These are phyloP conservation scores for Apostichopus parvimensis DNA, from an alignment of 35 echinoderm and acorn worm species.

Conservation along the genomic window DNA sequence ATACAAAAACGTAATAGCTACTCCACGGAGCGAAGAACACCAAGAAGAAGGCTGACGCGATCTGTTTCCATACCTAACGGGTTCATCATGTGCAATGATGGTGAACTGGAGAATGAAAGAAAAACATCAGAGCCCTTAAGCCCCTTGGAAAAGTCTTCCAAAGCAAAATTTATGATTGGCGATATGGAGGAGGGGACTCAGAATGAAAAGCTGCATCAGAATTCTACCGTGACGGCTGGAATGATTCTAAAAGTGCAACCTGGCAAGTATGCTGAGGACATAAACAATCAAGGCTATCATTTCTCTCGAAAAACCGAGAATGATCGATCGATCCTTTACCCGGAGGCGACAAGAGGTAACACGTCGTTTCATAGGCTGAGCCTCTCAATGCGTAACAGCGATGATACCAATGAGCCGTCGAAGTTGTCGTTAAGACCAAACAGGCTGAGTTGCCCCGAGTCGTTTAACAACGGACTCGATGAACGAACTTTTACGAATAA, in stretches of 20 bases:
- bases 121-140: neutral
- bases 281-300: constrained; percentile 20
- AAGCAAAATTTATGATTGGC: constrained; percentile 32
- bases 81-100: neutral
- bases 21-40: neutral
- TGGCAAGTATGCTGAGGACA: constrained; percentile 17
- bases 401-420: neutral
- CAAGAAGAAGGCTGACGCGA: neutral
- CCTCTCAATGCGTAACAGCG: no score
- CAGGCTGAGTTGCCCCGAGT: constrained; percentile 14
- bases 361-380: neutral
- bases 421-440: neutral
- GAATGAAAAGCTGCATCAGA: neutral
- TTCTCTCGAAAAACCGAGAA: neutral
- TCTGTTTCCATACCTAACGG: constrained; percentile 20
- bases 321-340: constrained; percentile 36
- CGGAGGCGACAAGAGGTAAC: constrained; percentile 27
- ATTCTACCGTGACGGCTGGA: constrained; percentile 28
- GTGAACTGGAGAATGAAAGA: constrained; percentile 15
- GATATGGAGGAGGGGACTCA: neutral
- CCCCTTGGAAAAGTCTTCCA: neutral
- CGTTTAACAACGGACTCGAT: neutral
- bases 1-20: neutral
- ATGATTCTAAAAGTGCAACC: constrained; percentile 44
- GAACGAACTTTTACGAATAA: neutral